A percentile compares a stretch with the other conserved stretches of the same genome.
Conservation (phyloP, 2,113 vertebrate genomes). For the Talpa occidentalis region DNA sequence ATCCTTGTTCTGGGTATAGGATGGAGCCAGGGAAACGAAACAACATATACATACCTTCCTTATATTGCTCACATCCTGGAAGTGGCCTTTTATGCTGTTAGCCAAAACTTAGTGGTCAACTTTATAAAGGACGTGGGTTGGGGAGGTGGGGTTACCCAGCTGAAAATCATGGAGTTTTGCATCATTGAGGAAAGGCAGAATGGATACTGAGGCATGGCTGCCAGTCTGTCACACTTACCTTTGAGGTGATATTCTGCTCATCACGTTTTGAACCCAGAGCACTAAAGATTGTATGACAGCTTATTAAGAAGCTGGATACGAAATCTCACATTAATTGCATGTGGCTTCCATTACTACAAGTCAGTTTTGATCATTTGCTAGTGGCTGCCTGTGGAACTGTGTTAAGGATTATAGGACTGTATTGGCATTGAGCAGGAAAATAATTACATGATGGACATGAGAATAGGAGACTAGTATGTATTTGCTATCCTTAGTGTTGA, state of each 20-base stretch:
- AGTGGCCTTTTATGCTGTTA: neutral
- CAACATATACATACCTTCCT: neutral
- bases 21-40: neutral
- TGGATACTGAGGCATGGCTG: neutral
- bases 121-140: neutral
- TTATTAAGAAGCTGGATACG: conserved; percentile 23
- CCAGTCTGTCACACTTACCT: neutral
- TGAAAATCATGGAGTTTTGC: neutral
- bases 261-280: neutral
- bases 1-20: neutral
- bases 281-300: neutral
- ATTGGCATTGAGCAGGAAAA: neutral
- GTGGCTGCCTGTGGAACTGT: neutral
- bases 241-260: neutral
- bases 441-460: neutral
- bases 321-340: neutral
- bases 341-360: neutral
- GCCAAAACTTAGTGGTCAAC: neutral
- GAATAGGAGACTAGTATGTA: neutral
- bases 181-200: neutral
- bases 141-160: neutral
- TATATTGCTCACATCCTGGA: neutral
- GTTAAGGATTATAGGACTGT: neutral
- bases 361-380: neutral
- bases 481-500: neutral